A percentile compares a stretch with the other conserved stretches of the same genome.
Conservation (phyloP, 53 echinoderm and acorn worm species). For the Temnopleurus reevesii region DNA sequence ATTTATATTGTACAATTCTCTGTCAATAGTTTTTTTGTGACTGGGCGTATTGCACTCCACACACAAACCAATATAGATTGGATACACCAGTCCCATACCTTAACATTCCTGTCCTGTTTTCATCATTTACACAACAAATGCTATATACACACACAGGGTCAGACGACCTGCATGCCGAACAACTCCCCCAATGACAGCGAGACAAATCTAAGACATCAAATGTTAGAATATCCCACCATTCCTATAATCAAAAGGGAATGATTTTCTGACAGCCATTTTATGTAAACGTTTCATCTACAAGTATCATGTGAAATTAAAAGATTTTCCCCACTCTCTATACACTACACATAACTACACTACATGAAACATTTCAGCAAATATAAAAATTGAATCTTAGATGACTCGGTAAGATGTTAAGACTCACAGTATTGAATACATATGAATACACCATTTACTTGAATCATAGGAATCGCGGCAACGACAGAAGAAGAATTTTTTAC, state of each 20-base stretch:
- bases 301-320: neutral
- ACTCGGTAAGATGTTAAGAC: constrained; percentile 1
- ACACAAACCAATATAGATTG: constrained; percentile 27
- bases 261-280: neutral
- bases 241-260: constrained; percentile 46
- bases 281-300: neutral
- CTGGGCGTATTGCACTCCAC: constrained; percentile 59
- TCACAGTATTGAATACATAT: constrained; percentile 26
- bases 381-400: constrained; percentile 21
- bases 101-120: constrained; percentile 31
- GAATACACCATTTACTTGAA: constrained; percentile 34
- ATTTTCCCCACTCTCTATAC: neutral
- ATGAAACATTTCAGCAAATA: constrained; percentile 61
- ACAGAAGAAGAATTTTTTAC: constrained; percentile 40
- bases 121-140: constrained; percentile 11
- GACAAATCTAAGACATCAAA: constrained; percentile 19
- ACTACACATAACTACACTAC: constrained; percentile 48
- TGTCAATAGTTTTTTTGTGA: neutral
- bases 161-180: neutral
- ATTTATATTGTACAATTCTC: neutral
- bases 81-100: constrained; percentile 28
- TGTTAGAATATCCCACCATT: neutral
- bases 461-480: neutral
- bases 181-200: neutral
- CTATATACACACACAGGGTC: neutral